A percentile compares a stretch with the other conserved stretches of the same genome.
Evolutionary conservation across 2,113 vertebrate species (phyloP).

Genomic region (Psophia crepitans): DNA sequence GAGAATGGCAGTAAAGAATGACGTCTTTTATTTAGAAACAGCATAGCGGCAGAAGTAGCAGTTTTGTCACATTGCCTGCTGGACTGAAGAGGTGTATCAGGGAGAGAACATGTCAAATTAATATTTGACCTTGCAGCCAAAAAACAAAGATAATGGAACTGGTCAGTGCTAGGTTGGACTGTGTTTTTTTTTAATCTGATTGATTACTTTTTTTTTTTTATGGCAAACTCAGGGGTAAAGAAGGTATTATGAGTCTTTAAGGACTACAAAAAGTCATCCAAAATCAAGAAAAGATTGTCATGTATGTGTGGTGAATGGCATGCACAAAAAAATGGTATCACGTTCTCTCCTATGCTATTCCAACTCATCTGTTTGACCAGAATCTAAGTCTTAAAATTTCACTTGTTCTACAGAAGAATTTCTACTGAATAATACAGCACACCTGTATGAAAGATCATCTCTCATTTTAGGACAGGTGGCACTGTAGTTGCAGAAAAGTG

Average conservation of each 20-base stretch:
- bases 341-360: neutral
- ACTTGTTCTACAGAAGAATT: neutral
- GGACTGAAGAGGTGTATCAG: neutral
- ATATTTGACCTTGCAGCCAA: neutral
- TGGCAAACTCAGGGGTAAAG: neutral
- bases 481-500: neutral
- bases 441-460: neutral
- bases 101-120: neutral
- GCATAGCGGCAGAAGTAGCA: neutral
- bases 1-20: neutral
- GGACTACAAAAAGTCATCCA: neutral
- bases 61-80: neutral
- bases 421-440: neutral
- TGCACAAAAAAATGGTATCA: neutral
- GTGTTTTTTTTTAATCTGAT: neutral
- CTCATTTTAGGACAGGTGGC: neutral
- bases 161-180: neutral
- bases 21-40: neutral
- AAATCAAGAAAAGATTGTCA: neutral
- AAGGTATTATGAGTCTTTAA: neutral
- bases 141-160: neutral
- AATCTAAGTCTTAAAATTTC: neutral
- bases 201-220: neutral
- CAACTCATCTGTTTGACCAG: neutral
- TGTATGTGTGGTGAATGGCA: neutral